Evolutionary conservation across 2,888 invertebrate species (phyloP).

Genomic region (Dasysyrphus albostriatus): DNA sequence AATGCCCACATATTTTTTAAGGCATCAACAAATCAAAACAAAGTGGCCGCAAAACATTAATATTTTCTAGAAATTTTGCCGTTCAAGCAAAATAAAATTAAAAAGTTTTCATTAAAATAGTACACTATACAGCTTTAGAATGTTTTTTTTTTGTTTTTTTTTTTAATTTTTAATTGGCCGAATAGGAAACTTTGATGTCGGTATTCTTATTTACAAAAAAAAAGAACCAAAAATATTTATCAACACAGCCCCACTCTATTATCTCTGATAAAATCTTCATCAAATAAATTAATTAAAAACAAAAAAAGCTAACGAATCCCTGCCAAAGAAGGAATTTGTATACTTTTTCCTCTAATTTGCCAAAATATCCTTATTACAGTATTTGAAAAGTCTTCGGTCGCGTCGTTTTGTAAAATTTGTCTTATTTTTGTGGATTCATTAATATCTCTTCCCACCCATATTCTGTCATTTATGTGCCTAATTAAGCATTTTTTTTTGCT

Average conservation of each 20-base stretch:
- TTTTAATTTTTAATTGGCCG: no score
- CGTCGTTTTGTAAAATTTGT: neutral
- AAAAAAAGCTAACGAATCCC: neutral
- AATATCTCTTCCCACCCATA: neutral
- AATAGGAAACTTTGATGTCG: no score
- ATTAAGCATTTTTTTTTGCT: constrained; percentile 35
- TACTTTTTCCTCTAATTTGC: constrained; percentile 1
- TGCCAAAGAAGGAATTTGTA: neutral
- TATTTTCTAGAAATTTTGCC: no score
- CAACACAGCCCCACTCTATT: neutral
- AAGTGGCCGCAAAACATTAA: no score
- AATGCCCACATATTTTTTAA: no score
- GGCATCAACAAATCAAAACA: no score
- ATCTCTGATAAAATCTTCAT: neutral
- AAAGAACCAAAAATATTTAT: neutral
- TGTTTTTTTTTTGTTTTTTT: no score
- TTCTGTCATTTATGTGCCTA: constrained; percentile 4
- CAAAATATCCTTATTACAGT: neutral
- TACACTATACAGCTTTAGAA: no score
- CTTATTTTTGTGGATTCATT: neutral
- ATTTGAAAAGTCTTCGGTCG: neutral
- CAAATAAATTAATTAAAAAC: constrained; percentile 19
- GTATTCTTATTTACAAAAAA: no score
- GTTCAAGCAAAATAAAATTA: no score
- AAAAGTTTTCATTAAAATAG: no score